Evolutionary conservation across 2,113 vertebrate species (phyloP).

Genomic region (Brachyhypopomus occidentalis): DNA sequence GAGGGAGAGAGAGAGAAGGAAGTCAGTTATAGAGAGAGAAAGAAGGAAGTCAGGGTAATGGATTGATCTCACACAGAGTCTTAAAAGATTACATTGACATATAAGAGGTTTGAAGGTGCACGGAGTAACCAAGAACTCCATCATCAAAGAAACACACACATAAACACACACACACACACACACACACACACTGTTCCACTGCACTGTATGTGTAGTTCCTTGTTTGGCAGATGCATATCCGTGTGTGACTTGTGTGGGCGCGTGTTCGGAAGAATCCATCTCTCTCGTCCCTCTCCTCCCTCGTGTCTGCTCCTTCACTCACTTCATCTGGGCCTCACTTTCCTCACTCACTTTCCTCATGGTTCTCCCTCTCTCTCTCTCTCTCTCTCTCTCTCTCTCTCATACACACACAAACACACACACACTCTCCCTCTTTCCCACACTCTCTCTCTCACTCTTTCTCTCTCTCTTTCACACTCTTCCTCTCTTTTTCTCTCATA

Average conservation of each 20-base stretch:
- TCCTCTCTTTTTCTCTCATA: not conserved
- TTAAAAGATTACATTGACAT: slow-evolving; percentile 45
- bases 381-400: not conserved
- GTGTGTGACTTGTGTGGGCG: slow-evolving; percentile 40
- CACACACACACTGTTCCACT: slow-evolving; percentile 30
- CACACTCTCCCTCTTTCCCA: not conserved
- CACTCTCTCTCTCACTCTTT: not conserved
- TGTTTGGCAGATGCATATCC: slow-evolving; percentile 30
- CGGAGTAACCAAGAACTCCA: slow-evolving; percentile 22
- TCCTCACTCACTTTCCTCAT: slow-evolving; percentile 8
- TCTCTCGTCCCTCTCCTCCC: slow-evolving; percentile 29
- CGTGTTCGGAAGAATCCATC: slow-evolving; percentile 39
- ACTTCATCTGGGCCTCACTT: slow-evolving; percentile 28
- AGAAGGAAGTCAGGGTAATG: slow-evolving; percentile 28
- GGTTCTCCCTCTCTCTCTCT: slow-evolving; percentile 27
- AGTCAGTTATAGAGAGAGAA: slow-evolving; percentile 54
- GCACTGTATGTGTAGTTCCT: slow-evolving; percentile 12
- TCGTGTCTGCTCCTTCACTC: slow-evolving; percentile 35
- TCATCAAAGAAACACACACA: slow-evolving; percentile 10
- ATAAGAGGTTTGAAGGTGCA: slow-evolving; percentile 59
- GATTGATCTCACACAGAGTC: slow-evolving; percentile 46
- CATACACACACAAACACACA: not conserved
- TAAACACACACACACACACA: slow-evolving; percentile 39
- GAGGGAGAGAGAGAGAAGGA: slow-evolving; percentile 46
- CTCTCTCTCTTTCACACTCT: not conserved